Percentiles rank a stretch among this genome's conserved stretches.
phyloP scores from a whole-genome alignment of 2,888 invertebrate species.

The Drosophila eohydei region DNA sequence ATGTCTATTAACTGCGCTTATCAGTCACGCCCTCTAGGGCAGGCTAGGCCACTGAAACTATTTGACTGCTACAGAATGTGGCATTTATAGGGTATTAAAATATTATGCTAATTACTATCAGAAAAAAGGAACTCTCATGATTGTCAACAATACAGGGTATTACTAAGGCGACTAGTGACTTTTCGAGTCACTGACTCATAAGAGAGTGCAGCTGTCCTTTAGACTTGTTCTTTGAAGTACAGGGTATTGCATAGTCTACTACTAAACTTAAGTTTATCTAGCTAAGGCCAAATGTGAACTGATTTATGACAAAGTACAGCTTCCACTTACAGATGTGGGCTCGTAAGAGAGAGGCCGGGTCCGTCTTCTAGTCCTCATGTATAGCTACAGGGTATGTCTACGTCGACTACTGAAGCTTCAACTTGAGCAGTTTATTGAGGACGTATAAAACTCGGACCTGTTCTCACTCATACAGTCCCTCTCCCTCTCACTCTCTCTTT shows the following conservation, averaged over 20 bases:
- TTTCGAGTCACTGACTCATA: not conserved
- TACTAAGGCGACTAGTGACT: not conserved
- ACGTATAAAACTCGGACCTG: not conserved
- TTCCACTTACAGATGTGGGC: not conserved
- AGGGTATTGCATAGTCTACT: not conserved
- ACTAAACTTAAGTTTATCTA: not conserved
- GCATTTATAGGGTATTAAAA: not conserved
- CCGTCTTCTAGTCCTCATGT: not conserved
- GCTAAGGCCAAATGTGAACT: not conserved
- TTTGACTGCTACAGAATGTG: not conserved
- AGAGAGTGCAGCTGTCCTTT: not conserved
- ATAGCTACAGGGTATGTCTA: not conserved
- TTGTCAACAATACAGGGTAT: not conserved
- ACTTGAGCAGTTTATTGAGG: not conserved
- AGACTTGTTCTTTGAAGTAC: not conserved
- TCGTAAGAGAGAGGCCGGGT: not conserved
- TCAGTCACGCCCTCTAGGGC: constrained; percentile 20
- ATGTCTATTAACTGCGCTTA: constrained; percentile 26
- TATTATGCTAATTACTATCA: not conserved
- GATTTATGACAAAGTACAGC: not conserved
- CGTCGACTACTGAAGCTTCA: not conserved
- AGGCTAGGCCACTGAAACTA: not conserved
- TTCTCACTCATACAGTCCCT: not conserved
- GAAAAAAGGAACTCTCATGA: not conserved
- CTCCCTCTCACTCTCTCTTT: not conserved